These are phyloP conservation scores for Xenopus borealis DNA, from an alignment of 2,113 vertebrate species.

Conservation along the genomic window DNA sequence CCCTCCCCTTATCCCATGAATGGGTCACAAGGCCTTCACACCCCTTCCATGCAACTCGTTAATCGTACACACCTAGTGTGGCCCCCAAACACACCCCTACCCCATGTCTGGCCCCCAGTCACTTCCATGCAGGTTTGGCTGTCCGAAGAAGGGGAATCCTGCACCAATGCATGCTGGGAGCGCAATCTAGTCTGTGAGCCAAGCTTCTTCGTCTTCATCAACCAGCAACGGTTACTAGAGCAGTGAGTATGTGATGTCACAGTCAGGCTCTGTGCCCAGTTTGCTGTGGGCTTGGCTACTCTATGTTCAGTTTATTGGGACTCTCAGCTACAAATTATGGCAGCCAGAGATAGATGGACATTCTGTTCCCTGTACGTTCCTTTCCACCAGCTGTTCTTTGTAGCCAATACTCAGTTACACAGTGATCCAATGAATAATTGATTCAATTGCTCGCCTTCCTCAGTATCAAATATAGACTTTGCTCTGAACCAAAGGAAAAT, in stretches of 20 bases:
- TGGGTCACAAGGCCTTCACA: constrained; percentile 58
- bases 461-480: too few species aligned
- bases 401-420: too few species aligned
- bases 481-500: too few species aligned
- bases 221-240: constrained; percentile 81
- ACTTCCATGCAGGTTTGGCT: constrained; percentile 75
- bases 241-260: constrained; percentile 69
- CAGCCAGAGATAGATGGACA: too few species aligned
- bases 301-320: too few species aligned
- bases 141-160: constrained; percentile 70
- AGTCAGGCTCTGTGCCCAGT: neutral
- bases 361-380: constrained; percentile 65
- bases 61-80: constrained; percentile 79
- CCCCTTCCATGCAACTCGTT: constrained; percentile 66
- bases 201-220: constrained; percentile 86
- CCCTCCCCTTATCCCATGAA: constrained; percentile 59
- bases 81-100: constrained; percentile 62
- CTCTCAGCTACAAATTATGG: too few species aligned
- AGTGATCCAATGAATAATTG: too few species aligned
- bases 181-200: constrained; percentile 84
- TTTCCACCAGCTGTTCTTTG: too few species aligned
- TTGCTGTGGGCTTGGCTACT: too few species aligned
- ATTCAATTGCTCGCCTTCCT: too few species aligned
- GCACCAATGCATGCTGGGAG: constrained; percentile 77
- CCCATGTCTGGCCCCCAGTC: constrained; percentile 77